Base-by-base conservation (phyloP, 2,113 vertebrate genomes). In the Acanthochromis polyacanthus region DNA sequence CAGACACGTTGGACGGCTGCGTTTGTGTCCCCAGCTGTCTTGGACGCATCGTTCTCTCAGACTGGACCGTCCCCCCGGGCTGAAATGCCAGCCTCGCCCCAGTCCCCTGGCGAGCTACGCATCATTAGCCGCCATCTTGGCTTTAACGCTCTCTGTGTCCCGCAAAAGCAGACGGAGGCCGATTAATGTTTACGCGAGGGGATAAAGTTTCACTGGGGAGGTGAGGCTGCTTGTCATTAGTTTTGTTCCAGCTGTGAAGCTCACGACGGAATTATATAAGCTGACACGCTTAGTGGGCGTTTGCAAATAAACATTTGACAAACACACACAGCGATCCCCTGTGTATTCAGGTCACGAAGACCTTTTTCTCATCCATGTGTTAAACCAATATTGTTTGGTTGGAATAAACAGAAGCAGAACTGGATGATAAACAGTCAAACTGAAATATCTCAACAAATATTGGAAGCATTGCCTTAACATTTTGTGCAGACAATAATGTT, bases 51-150 rank as follows among this genome's bases (percentile, higher is more conserved):
- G 58, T 3, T 19, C 5, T 20, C 40, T 30, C 79, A 40, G 51
- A 68, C 67, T 10, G 22, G 23, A 64, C 53, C 0, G 32, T 53
- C 40, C 75, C 32, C 20, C 3, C 30, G 4, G 50, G 75, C 59
- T 70, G 61, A 69, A 79, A 78, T 57, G 53, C 48, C 66, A 36
- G 59, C 28, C 66, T 71, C 10, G 32, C 60, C 25, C 67, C 23
- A 32, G 40, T 63, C 75, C 58, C 80, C 62, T 80, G 67, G 76
- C 57, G 30, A 64, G 67, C 45, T 16, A 15, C 3, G n/a, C 77
- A 81, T 81, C 83, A 76, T 86, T 81, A 76, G 50, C 48, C 25
- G 20, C 74, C 67, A 84, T 83, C 62, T 76, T 75, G 83, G 87
- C 81, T 74, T 50, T 22, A 19, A 64, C 30, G 23, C 66, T 67